These are phyloP conservation scores for Papilio elwesi DNA, from an alignment of 2,888 invertebrate genomes.

Conservation along the genomic window DNA sequence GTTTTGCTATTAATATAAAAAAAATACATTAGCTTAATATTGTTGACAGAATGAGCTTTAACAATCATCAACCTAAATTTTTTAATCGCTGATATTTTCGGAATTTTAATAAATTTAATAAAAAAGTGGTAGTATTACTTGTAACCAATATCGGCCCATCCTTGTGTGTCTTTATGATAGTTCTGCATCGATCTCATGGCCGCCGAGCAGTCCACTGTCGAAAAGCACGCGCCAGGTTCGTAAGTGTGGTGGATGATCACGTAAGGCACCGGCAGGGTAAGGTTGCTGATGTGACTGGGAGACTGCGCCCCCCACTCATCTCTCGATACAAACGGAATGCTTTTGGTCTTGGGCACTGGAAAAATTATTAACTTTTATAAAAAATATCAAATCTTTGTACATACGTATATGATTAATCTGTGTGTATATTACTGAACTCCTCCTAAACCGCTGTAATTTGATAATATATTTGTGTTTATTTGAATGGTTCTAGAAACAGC, in stretches of 20 bases:
- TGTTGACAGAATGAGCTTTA: too few species aligned
- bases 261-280: constrained; percentile 81
- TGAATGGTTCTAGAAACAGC: too few species aligned
- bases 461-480: too few species aligned
- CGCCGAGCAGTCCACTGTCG: constrained; percentile 74
- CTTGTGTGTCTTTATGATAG: constrained; percentile 82
- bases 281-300: constrained; percentile 66
- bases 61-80: too few species aligned
- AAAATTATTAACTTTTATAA: background rate
- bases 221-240: constrained; percentile 83
- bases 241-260: constrained; percentile 89
- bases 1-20: too few species aligned
- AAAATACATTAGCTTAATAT: too few species aligned
- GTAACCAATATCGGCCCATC: constrained; percentile 88
- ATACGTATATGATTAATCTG: background rate
- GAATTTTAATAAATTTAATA: too few species aligned
- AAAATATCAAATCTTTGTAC: background rate
- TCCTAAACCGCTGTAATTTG: too few species aligned
- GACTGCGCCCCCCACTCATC: constrained; percentile 85
- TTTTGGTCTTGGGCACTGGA: constrained; percentile 11
- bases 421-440: background rate
- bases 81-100: too few species aligned
- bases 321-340: constrained; percentile 57
- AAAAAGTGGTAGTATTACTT: constrained; percentile 57
- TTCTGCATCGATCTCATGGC: constrained; percentile 88